Percentiles rank a stretch among this genome's conserved stretches.
Evolutionary conservation across 2,113 vertebrate genomes (phyloP).

Genomic region (Colistium nudipinnis): DNA sequence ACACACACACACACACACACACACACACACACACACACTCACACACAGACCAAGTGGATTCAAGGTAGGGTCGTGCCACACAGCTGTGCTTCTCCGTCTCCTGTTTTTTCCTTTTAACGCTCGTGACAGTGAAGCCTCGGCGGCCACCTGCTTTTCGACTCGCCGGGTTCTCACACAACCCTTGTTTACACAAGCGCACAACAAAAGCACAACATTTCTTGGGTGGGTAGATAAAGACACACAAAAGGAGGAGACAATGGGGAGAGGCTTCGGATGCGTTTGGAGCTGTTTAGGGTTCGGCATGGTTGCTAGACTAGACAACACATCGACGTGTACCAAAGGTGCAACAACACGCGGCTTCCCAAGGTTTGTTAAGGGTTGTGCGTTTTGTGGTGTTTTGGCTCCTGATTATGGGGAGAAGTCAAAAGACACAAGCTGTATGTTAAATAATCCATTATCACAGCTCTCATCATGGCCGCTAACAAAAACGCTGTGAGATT

Average conservation of each 20-base stretch:
- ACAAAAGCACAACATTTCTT: slow-evolving; percentile 82
- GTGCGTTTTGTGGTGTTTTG: slow-evolving; percentile 72
- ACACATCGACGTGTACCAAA: slow-evolving; percentile 67
- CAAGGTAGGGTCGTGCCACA: slow-evolving; percentile 59
- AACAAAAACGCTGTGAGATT: slow-evolving; percentile 42
- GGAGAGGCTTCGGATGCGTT: slow-evolving; percentile 63
- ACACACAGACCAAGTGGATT: slow-evolving; percentile 63
- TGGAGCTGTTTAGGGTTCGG: slow-evolving; percentile 76
- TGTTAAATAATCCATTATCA: slow-evolving; percentile 48
- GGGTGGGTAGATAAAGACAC: slow-evolving; percentile 73
- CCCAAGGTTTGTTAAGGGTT: slow-evolving; percentile 69
- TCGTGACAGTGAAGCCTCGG: slow-evolving; percentile 75
- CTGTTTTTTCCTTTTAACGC: slow-evolving; percentile 76
- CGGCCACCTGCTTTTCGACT: slow-evolving; percentile 79
- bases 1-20: too few relatives aligned
- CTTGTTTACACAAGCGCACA: slow-evolving; percentile 81
- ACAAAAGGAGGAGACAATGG: slow-evolving; percentile 64
- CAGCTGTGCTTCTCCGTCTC: slow-evolving; percentile 70
- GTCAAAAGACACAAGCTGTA: slow-evolving; percentile 49
- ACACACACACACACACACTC: too few relatives aligned
- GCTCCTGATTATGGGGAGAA: slow-evolving; percentile 51
- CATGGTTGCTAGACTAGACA: slow-evolving; percentile 79
- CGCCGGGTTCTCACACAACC: slow-evolving; percentile 75
- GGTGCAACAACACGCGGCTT: slow-evolving; percentile 72
- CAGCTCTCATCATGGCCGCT: slow-evolving; percentile 46